phyloP scores from a whole-genome alignment of 2,888 invertebrate genomes.

The Apotomis betuletana region DNA sequence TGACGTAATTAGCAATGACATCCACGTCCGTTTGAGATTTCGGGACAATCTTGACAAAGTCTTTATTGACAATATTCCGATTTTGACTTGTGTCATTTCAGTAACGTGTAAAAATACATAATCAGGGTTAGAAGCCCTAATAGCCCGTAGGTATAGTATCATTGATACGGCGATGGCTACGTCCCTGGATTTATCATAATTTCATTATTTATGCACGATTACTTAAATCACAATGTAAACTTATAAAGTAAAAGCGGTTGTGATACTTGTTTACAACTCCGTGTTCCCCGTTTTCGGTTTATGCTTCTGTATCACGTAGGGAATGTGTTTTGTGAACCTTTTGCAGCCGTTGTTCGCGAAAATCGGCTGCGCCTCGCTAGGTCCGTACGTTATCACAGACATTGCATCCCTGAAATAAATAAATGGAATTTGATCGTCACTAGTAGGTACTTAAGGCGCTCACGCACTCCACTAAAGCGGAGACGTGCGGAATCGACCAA shows the following conservation, averaged over 20 bases:
- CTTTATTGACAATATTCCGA: no score
- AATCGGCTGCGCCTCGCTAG: constrained; percentile 87
- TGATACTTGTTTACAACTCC: constrained; percentile 42
- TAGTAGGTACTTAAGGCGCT: not conserved
- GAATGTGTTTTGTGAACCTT: constrained; percentile 91
- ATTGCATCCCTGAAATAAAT: constrained; percentile 83
- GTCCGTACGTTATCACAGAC: constrained; percentile 88
- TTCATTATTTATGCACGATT: constrained; percentile 19
- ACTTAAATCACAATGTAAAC: not conserved
- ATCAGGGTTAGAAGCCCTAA: no score
- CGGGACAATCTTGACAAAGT: no score
- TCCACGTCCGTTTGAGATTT: no score
- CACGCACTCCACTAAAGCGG: no score
- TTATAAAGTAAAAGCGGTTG: constrained; percentile 35
- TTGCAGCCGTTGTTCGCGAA: constrained; percentile 96
- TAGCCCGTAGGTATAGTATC: no score
- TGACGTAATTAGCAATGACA: no score
- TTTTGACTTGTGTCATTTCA: no score
- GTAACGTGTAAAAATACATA: no score
- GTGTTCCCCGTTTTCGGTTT: constrained; percentile 49
- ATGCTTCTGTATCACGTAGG: constrained; percentile 75
- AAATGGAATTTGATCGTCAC: no score
- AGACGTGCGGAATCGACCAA: no score
- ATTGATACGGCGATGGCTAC: no score
- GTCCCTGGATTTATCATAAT: not conserved